These are phyloP conservation scores for Mya arenaria DNA, from an alignment of 1,140 invertebrate species.

Conservation along the genomic window DNA sequence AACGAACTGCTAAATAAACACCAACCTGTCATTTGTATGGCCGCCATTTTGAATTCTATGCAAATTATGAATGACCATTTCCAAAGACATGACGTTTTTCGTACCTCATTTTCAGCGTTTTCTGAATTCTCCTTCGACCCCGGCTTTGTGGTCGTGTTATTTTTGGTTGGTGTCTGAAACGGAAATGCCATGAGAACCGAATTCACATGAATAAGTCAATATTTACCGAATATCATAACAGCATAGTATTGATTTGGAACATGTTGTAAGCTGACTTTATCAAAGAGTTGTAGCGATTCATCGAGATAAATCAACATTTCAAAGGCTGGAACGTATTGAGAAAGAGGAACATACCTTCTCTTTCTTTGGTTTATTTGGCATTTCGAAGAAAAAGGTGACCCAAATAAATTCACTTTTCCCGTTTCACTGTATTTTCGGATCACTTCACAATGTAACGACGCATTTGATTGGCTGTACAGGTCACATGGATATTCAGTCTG, in stretches of 20 bases:
- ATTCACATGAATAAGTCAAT: too few relatives aligned
- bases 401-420: conserved; percentile 65
- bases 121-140: conserved; percentile 80
- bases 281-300: too few relatives aligned
- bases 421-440: conserved; percentile 63
- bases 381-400: conserved; percentile 70
- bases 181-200: too few relatives aligned
- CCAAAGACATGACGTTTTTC: too few relatives aligned
- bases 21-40: conserved; percentile 36
- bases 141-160: conserved; percentile 81
- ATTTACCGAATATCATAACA: too few relatives aligned
- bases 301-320: too few relatives aligned
- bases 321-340: too few relatives aligned
- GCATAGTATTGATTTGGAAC: too few relatives aligned
- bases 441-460: conserved; percentile 75
- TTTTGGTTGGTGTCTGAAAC: conserved; percentile 82
- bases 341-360: conserved; percentile 79
- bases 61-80: background rate
- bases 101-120: conserved; percentile 82
- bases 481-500: conserved; percentile 70
- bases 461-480: conserved; percentile 68
- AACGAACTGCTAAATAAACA: too few relatives aligned
- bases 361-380: conserved; percentile 82
- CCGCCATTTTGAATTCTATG: conserved; percentile 75
- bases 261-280: too few relatives aligned